Base-by-base conservation (phyloP, 2,888 invertebrate species). In the Callimorpha dominula region DNA sequence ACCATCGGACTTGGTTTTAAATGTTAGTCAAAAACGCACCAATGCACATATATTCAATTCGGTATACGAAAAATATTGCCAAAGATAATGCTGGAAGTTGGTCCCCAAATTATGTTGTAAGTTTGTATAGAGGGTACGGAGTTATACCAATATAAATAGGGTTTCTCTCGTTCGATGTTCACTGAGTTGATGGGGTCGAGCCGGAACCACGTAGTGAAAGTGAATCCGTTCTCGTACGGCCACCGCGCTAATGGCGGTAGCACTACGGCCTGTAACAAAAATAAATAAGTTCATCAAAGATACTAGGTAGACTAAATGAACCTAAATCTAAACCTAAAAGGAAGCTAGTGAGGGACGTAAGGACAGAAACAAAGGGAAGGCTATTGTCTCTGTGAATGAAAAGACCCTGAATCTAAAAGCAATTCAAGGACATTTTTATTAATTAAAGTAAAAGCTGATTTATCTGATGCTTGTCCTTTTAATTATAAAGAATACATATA, bases 191-290 rank as follows among this genome's bases (percentile, higher is more conserved):
- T 98, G 89, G 99, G 99, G 96, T 99, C 99, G 91, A 99, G 97
- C 78, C 99, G 97, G 94, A 99, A 99, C 99, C 99, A 99, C 86
- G 99, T 99, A 87, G 99, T 99, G 96, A 99, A 99, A 71, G 99
- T 99, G 97, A 99, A 99, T 75, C 99, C 99, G 95, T 97, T 99
- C 96, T 99, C 99, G 96, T 99, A 98, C 57, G 99, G 99, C 99
- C 99, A 99, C 93, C 98, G 97, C 79, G 99, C 98, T 90, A 99
- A 96, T 31, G 99, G 99, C 70, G 99, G 99, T 88, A 99, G 96
- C 65, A 99, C 99, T 88, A 99, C 97, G 76, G 99, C 99, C 99
- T 99, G 96, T 5, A 96, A 96, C 88, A 89, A 86, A 87, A 68
- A 31, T 40, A 57, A 7, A 71, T 42, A 63, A 63, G 52, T 71